phyloP scores from a whole-genome alignment of 2,113 vertebrate genomes.

The Octodon degus region DNA sequence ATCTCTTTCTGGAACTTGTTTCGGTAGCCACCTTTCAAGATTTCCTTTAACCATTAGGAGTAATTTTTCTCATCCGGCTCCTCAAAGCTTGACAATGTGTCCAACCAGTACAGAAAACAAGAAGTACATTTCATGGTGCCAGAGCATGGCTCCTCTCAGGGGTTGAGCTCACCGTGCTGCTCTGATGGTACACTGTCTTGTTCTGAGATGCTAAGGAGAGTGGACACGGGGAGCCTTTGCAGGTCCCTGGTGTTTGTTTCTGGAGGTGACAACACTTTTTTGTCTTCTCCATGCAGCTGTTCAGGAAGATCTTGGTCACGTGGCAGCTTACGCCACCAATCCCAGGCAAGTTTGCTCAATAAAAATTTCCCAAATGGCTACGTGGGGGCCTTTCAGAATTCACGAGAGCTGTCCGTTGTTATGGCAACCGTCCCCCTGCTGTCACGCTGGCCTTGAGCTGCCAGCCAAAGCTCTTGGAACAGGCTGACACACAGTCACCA shows the following conservation, averaged over 20 bases:
- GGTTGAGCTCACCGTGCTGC: neutral
- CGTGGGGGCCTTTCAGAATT: constrained; percentile 73
- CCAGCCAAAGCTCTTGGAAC: constrained; percentile 70
- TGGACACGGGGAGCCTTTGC: neutral
- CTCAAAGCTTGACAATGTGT: constrained; percentile 29
- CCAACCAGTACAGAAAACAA: neutral
- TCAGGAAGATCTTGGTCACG: neutral
- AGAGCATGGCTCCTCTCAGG: neutral
- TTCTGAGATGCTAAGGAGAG: neutral
- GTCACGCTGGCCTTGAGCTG: constrained; percentile 70
- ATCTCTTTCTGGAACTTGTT: neutral
- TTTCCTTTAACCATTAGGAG: constrained; percentile 19
- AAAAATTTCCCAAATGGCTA: constrained; percentile 78
- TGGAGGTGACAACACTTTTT: neutral
- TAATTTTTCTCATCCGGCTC: constrained; percentile 28
- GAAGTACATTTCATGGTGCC: neutral
- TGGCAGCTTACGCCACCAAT: constrained; percentile 5
- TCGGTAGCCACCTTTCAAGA: neutral
- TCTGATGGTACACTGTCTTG: neutral
- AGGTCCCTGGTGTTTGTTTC: neutral
- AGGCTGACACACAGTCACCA: constrained; percentile 63
- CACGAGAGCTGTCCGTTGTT: constrained; percentile 73
- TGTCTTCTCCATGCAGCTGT: neutral
- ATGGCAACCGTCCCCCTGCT: constrained; percentile 81
- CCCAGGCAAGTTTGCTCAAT: constrained; percentile 69